Evolutionary conservation across 2,113 vertebrate species (phyloP), one percentile per base, ranked within the genome.

Genomic region (Naja naja): DNA sequence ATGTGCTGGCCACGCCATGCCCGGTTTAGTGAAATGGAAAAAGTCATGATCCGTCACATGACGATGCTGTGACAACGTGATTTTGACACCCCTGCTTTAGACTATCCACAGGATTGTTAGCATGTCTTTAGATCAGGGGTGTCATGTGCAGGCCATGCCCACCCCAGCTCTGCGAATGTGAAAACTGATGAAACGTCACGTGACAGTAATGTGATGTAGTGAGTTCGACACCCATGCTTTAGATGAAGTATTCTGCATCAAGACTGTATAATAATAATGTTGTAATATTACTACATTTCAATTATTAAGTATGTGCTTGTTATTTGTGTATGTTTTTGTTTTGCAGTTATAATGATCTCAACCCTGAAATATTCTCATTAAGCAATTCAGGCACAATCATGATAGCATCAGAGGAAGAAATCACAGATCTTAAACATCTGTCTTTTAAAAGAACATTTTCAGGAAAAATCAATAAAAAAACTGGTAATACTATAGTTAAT

Each of bases 331-430:
- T 89, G 7, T 89, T 55, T 74, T 34, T 64, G 25, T 91, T 91
- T 55, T 97, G 52, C 95, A 99, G 99, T 94, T 99, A 98, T 96
- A 97, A 93, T 95, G 95, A 97, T 96, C 96, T 98, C 92, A 97
- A 98, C 94, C 98, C 98, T 92, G 96, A 96, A 87, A 96, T 97
- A 34, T 98, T 99, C 97, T 99, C 98, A 92, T 97, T 99, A 91
- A 97, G 97, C 95, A 97, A 97, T 94, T 98, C 98, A 97, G 99
- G 99, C 92, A 94, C 98, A 45, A 91, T 99, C 89, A 86, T 99
- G 55, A 94, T 96, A 87, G 95, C 95, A 94, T 91, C 94, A 95
- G 91, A 95, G 25, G 89, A 69, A 34, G 55, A 90, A n/a, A 7
- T 4, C n/a, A 90, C 27, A 91, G 86, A 74, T 86, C 1, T 90